Base-by-base conservation (phyloP, 2,888 invertebrate species). In the Amphipyra tragopoginis region DNA sequence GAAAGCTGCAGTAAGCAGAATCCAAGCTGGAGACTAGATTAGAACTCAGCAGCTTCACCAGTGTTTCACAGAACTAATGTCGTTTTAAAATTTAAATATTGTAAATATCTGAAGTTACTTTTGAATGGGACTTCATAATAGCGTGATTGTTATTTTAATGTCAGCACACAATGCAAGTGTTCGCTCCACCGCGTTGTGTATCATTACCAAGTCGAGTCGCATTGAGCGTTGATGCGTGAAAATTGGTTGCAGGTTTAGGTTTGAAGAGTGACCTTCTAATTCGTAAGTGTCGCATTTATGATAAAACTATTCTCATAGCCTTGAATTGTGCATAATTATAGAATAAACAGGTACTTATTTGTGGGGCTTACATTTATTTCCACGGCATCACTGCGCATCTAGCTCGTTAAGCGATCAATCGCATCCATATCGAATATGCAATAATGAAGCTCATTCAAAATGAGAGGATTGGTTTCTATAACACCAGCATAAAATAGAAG, bases 111-210 rank as follows among this genome's bases (percentile, higher is more conserved):
- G 15, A 42, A 14, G 42, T 42, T 1, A 42, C 15, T 42, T 11
- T 21, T 44, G n/a, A n/a, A 29, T n/a, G n/a, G 26, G 13, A 10
- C 43, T 43, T 29, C 13, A n/a, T n/a, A 29, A 44, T 29, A n/a
- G 26, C 26, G n/a, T n/a, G 21, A 44, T 44, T 44, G 43, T 11
- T 44, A 44, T 44, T 26, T 44, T 11, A 44, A 26, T 29, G 7
- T 7, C 29, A 47, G 14, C 14, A 47, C 47, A 14, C 14, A 47
- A 29, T 44, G n/a, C 7, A 7, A 44, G 29, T 44, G n/a, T n/a
- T 10, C 21, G n/a, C 44, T 26, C 26, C 26, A 44, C 6, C 5
- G 26, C 43, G 26, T 5, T n/a, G 5, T 2, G 43, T 11, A 40
- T 40, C 13, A 40, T 40, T 40, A 40, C 13, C 39, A 1, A 40